These are phyloP conservation scores for Xenopus petersii DNA, from an alignment of 2,797 vertebrate species.

Conservation along the genomic window DNA sequence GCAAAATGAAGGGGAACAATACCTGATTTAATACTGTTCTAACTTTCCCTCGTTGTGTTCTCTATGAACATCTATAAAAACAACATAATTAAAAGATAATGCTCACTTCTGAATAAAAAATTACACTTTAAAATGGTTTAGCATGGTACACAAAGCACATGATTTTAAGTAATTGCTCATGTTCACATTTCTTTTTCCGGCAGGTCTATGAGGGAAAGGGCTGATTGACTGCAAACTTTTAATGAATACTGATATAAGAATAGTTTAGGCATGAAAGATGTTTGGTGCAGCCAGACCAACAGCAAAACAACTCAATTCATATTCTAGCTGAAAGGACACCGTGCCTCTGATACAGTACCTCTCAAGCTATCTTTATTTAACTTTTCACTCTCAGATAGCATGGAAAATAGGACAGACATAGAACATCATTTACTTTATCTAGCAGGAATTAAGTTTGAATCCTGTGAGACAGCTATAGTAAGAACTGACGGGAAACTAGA, in stretches of 20 bases:
- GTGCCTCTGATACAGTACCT: constrained; percentile 12
- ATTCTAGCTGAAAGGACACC: constrained; percentile 23
- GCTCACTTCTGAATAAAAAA: too few relatives aligned
- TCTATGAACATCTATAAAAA: too few relatives aligned
- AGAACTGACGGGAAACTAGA: constrained; percentile 2
- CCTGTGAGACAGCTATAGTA: constrained; percentile 7
- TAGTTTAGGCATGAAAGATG: constrained; percentile 4
- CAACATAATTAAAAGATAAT: too few relatives aligned
- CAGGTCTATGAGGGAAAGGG: background rate
- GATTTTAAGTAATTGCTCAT: background rate
- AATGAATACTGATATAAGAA: constrained; percentile 8
- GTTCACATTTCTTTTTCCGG: background rate
- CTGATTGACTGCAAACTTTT: background rate
- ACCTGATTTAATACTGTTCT: too few relatives aligned
- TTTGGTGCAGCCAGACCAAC: background rate
- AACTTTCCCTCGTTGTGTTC: too few relatives aligned
- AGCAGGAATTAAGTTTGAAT: constrained; percentile 13
- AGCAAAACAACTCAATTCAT: constrained; percentile 29
- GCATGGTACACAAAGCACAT: too few relatives aligned
- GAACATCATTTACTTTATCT: constrained; percentile 34
- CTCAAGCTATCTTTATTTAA: constrained; percentile 32
- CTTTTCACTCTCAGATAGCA: constrained; percentile 23
- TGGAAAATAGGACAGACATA: constrained; percentile 27
- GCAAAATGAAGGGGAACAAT: too few relatives aligned
- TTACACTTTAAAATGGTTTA: too few relatives aligned